phyloP scores from a whole-genome alignment of 1,140 invertebrate species.

The Coenobita brevimanus region DNA sequence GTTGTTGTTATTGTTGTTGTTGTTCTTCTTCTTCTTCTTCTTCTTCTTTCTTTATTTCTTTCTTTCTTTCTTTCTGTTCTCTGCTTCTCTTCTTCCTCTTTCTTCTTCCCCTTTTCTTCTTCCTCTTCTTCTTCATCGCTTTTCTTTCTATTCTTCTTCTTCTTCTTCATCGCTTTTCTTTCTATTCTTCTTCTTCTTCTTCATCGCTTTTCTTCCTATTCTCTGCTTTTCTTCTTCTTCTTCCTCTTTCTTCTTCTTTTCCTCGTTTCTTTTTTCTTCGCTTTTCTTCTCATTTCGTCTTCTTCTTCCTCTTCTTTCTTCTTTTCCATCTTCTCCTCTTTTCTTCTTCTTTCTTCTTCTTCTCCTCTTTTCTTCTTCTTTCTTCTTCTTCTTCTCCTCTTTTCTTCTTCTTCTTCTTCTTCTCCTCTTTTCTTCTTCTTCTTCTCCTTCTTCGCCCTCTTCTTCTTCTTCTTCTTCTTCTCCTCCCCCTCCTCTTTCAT shows the following conservation, averaged over 20 bases:
- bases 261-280: too few relatives aligned
- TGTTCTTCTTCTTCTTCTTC: not conserved
- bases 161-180: not conserved
- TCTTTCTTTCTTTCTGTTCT: not conserved
- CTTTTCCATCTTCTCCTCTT: not conserved
- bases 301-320: not conserved
- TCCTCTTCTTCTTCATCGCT: not conserved
- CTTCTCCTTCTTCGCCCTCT: not conserved
- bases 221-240: too few relatives aligned
- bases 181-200: not conserved
- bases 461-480: not conserved
- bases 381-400: not conserved
- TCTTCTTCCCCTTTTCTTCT: not conserved
- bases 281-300: too few relatives aligned
- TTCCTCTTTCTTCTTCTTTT: too few relatives aligned
- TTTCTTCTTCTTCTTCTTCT: slow-evolving; percentile 3
- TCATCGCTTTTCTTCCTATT: too few relatives aligned
- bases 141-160: not conserved
- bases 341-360: not conserved
- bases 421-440: not conserved
- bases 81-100: not conserved
- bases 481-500: not conserved
- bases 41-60: not conserved
- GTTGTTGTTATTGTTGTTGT: too few relatives aligned
- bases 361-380: too few relatives aligned